Base-by-base conservation (phyloP, 2,888 invertebrate species). In the Athetis lepigone region DNA sequence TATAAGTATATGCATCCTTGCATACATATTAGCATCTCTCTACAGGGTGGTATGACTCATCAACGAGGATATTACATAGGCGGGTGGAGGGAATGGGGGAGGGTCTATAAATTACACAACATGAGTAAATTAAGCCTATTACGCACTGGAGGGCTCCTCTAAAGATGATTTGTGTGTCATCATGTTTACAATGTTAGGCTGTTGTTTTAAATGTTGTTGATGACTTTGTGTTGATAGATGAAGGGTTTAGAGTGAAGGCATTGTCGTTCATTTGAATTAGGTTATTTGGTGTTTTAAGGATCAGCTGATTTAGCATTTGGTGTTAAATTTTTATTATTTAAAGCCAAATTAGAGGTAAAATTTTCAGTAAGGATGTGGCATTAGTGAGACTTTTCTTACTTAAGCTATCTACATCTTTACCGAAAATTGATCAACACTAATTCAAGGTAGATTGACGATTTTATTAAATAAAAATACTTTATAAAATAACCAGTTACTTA, bases 81-180 rank as follows among this genome's bases (percentile, higher is more conserved):
- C n/a, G n/a, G n/a, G n/a, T n/a, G n/a, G n/a, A n/a, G n/a, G n/a
- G n/a, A n/a, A n/a, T n/a, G n/a, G n/a, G n/a, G n/a, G n/a, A 71
- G 57, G 61, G 58, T 59, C 75, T 68, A 84, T 87, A 83, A 84
- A 83, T 86, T 83, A 85, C 74, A 76, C 49, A 58, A 64, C 72
- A 73, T 55, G 68, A 83, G 80, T 83, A 77, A 81, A 85, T 86
- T 83, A 84, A 82, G 81, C 80, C 78, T 78, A 84, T 87, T 84
- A 84, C 79, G 40, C 51, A 76, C 36, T 70, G 50, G 62, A 67
- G 70, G 60, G 66, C 51, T 55, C 43, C 61, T 73, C 52, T 70
- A 55, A 68, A 63, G 54, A 77, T 79, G 77, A 83, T 77, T 77
- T 78, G 78, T 78, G 73, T 62, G 39, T 7, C 37, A 29, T 61